Base-by-base conservation (phyloP, 92 coral and sea anemone species). In the Phenganax marumi region DNA sequence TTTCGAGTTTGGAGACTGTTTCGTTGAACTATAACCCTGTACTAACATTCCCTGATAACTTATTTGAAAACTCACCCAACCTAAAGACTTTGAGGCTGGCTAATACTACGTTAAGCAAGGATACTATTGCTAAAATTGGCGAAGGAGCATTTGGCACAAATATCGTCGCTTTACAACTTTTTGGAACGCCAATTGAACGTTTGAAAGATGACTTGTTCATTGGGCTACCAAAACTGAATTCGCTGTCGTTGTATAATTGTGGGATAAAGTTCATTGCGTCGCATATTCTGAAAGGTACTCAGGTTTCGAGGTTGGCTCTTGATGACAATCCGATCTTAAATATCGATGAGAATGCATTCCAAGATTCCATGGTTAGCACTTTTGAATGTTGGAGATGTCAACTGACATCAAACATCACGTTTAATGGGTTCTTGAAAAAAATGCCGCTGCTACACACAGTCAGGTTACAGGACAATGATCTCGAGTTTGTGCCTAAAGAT, bases 61-160 rank as follows among this genome's bases (percentile, higher is more conserved):
- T 78, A 58, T 18, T 78, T 50, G 24, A 78, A 78, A 78, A 78
- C 33, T 61, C 83, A 61, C 8, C 83, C 17, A 46, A 78, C 1
- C 43, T 78, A 6, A 24, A 8, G 53, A 0, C 16, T 13, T 78
- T 78, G 3, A 0, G 18, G 1, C 12, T 63, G 4, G 46, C 3
- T 1, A 46, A 78, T 43, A 78, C 83, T 46, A 25, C 17, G 49
- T 63, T 78, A 25, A 7, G 12, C 18, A 14, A 18, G 6, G 73
- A 47, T 12, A 39, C 47, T 17, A 51, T 78, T 11, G 13, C 12
- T 24, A 50, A 61, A 18, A 61, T 78, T 10, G 83, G 71, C 1
- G 16, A 78, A 61, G 83, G 83, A 63, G 51, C 39, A 11, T 78
- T 78, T 78, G 83, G 73, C 11, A 61, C 8, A 50, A 78, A 78